phyloP scores from a whole-genome alignment of 1,140 invertebrate genomes.

The silkworm (Bombyx mori) region DNA sequence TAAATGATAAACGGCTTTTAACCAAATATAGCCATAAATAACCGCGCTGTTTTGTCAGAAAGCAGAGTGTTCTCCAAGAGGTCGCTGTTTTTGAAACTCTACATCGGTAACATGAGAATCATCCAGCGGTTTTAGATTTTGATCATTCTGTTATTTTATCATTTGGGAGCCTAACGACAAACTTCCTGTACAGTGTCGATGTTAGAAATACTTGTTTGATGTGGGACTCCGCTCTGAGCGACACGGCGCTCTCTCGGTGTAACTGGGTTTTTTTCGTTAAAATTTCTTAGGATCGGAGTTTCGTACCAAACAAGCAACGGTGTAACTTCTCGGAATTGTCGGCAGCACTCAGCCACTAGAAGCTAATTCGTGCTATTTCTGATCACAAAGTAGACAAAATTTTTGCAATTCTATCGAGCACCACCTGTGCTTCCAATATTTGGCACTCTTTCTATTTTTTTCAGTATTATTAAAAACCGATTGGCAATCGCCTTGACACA shows the following conservation, averaged over 20 bases:
- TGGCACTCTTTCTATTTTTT: constrained; percentile 60
- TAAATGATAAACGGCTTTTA: constrained; percentile 66
- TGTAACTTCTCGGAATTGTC: constrained; percentile 23
- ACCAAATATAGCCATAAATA: constrained; percentile 29
- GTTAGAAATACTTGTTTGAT: constrained; percentile 48
- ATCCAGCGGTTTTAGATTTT: constrained; percentile 17
- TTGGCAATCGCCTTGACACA: constrained; percentile 32
- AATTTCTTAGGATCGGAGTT: background rate
- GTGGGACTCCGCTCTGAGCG: constrained; percentile 14
- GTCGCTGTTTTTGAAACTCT: constrained; percentile 33
- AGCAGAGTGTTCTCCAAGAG: constrained; percentile 41
- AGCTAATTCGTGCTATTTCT: constrained; percentile 31
- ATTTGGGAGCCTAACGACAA: constrained; percentile 56
- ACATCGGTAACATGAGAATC: constrained; percentile 20
- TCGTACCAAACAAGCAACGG: constrained; percentile 30
- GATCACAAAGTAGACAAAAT: constrained; percentile 55
- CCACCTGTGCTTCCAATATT: constrained; percentile 65
- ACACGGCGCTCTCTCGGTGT: too few relatives aligned
- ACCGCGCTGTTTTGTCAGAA: constrained; percentile 46
- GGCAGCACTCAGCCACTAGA: constrained; percentile 32
- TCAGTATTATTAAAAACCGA: constrained; percentile 27
- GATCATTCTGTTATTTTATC: constrained; percentile 56
- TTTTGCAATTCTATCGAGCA: constrained; percentile 58
- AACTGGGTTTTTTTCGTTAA: too few relatives aligned
- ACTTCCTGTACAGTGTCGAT: constrained; percentile 47